These are phyloP conservation scores for Sphaeramia orbicularis DNA, from an alignment of 2,797 vertebrate genomes.

Conservation along the genomic window DNA sequence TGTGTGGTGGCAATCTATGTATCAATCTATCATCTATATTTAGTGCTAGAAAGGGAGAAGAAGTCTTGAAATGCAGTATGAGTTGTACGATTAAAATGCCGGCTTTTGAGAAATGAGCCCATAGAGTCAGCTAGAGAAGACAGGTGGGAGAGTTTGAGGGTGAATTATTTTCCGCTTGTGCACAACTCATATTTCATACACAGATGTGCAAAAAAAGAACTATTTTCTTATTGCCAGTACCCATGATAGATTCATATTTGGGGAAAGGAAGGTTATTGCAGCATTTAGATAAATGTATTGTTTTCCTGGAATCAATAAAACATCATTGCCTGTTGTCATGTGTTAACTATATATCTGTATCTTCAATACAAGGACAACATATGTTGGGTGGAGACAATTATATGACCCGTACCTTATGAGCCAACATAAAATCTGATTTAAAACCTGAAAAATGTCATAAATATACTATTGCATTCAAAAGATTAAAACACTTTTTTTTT, in stretches of 20 bases:
- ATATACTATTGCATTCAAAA: neutral
- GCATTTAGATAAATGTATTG: constrained; percentile 30
- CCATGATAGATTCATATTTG: constrained; percentile 33
- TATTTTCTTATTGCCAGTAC: constrained; percentile 34
- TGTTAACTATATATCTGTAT: constrained; percentile 14
- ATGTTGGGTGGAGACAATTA: neutral
- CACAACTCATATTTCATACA: constrained; percentile 43
- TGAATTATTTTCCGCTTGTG: constrained; percentile 47
- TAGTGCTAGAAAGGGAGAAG: constrained; percentile 33
- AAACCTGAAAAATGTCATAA: neutral
- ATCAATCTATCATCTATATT: constrained; percentile 40
- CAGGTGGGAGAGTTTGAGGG: constrained; percentile 29
- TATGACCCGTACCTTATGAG: neutral
- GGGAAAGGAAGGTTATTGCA: constrained; percentile 27
- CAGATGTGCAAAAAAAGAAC: constrained; percentile 46
- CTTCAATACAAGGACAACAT: constrained; percentile 13
- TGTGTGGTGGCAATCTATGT: constrained; percentile 35
- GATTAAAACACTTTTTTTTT: neutral
- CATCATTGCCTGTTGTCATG: neutral
- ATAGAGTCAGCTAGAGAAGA: constrained; percentile 36
- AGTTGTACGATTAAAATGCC: constrained; percentile 38
- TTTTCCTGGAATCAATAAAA: constrained; percentile 37
- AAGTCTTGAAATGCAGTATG: constrained; percentile 64
- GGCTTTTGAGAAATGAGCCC: constrained; percentile 54
- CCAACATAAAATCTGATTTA: neutral